Conservation (phyloP, 1,140 invertebrate species). For the Agraylea sexmaculata region DNA sequence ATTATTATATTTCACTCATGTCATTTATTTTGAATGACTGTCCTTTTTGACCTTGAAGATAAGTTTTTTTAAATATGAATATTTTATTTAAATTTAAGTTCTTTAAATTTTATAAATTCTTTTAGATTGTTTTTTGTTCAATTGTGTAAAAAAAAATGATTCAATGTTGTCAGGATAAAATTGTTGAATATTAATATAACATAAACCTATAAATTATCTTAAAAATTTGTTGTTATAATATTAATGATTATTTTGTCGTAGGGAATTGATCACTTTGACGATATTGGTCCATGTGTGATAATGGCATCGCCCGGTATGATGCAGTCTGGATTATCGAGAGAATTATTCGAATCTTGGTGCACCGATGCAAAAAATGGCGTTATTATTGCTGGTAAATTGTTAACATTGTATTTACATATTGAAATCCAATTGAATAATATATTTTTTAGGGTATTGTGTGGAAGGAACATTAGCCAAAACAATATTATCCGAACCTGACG, state of each 20-base stretch:
- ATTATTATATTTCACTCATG: too few species aligned
- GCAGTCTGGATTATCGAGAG: slow-evolving; percentile 94
- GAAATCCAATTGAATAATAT: slow-evolving; percentile 2
- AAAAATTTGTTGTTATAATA: slow-evolving; percentile 4
- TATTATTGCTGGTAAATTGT: slow-evolving; percentile 74
- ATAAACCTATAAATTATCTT: not conserved
- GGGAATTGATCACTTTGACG: slow-evolving; percentile 99
- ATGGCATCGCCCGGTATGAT: slow-evolving; percentile 99
- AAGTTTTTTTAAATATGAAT: too few species aligned
- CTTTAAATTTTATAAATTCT: too few species aligned
- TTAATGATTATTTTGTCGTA: slow-evolving; percentile 26
- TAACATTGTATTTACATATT: not conserved
- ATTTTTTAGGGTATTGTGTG: slow-evolving; percentile 78
- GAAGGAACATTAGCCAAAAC: slow-evolving; percentile 97
- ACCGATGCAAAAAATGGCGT: slow-evolving; percentile 95
- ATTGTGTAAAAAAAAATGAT: too few species aligned
- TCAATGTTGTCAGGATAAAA: too few species aligned
- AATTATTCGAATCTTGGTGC: slow-evolving; percentile 98
- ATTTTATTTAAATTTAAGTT: too few species aligned
- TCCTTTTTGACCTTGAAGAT: too few species aligned
- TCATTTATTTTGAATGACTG: too few species aligned
- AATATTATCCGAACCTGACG: slow-evolving; percentile 94
- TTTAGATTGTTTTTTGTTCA: too few species aligned
- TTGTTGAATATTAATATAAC: too few species aligned
- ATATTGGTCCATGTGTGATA: slow-evolving; percentile 97